Evolutionary conservation across 2,888 invertebrate species (phyloP), one percentile per base, ranked within the genome.

Genomic region (Campoletis raptor): DNA sequence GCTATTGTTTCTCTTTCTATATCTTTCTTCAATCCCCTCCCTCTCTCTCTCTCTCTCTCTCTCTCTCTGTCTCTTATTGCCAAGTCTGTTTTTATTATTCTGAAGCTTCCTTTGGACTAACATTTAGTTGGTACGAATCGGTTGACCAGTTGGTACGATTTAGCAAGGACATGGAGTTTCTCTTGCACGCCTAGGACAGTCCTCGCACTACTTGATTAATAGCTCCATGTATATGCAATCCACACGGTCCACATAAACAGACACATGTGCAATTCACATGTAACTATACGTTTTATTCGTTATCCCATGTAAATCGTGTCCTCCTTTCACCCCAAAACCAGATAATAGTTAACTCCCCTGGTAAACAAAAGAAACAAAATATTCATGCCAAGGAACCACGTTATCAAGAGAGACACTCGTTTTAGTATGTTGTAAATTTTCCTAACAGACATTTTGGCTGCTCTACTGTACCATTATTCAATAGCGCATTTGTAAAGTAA

Each of bases 151-250:
- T 81, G 85, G 67, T 78, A 73, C 73, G 77, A 81, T 64, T 70
- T 66, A 69, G 77, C 48, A 40, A 61, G 82, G 74, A 67, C 73
- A 66, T 67, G 37, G 54, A 37, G 21, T 48, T 42, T 21, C 36
- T 37, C 40, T 66, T 66, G 64, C 81, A 79, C 81, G 45, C 81
- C 69, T 48, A 42, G 54, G 61, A 30, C 83, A 77, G 70, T 80
- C 61, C 80, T 72, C 80, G 45, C 64, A 64, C 66, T 54, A 69
- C 81, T 86, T 83, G 83, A 86, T 86, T 83, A 78, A 83, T 77
- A 81, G 86, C 73, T 81, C 45, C 15, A 77, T 78, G 52, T 61
- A 57, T 76, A 76, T 70, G 30, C 52, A 66, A 48, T 42, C 30
- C 42, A 72, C 4, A 64, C n/a, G 61, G 61, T 30, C 30, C 61